Evolutionary conservation across 2,113 vertebrate species (phyloP).

Genomic region (Phoxinus phoxinus): DNA sequence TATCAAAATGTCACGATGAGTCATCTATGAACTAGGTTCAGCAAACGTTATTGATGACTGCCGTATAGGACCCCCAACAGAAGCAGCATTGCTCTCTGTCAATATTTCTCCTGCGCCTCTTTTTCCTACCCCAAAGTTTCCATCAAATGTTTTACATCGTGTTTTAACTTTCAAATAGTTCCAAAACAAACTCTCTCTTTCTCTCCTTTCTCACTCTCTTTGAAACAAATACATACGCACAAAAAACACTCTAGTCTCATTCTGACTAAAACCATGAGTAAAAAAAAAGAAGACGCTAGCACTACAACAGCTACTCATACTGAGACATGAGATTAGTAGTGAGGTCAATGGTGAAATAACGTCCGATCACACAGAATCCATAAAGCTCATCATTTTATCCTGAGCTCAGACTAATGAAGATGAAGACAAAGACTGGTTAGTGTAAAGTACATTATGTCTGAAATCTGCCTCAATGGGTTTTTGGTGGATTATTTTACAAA

Average conservation of each 20-base stretch:
- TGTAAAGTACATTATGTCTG: neutral
- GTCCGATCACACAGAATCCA: neutral
- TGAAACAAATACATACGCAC: neutral
- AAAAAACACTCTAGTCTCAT: neutral
- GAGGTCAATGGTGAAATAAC: constrained; percentile 6
- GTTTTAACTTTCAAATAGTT: constrained; percentile 45
- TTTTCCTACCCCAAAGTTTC: constrained; percentile 53
- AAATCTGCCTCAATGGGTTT: neutral
- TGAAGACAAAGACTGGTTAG: neutral
- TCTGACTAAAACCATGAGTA: constrained; percentile 28
- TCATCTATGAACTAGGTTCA: constrained; percentile 47
- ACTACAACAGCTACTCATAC: constrained; percentile 15
- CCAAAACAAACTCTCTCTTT: constrained; percentile 54
- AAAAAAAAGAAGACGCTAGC: neutral
- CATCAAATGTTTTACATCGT: constrained; percentile 4
- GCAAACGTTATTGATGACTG: neutral
- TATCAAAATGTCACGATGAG: constrained; percentile 60
- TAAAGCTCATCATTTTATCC: neutral
- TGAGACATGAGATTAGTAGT: neutral
- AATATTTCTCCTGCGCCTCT: constrained; percentile 18
- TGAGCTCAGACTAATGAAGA: neutral
- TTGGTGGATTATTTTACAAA: neutral
- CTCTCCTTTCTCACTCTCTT: neutral
- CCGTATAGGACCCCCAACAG: constrained; percentile 41
- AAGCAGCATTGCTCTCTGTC: neutral